These are phyloP conservation scores for Adoxophyes honmai DNA, from an alignment of 1,140 invertebrate species.

Conservation along the genomic window DNA sequence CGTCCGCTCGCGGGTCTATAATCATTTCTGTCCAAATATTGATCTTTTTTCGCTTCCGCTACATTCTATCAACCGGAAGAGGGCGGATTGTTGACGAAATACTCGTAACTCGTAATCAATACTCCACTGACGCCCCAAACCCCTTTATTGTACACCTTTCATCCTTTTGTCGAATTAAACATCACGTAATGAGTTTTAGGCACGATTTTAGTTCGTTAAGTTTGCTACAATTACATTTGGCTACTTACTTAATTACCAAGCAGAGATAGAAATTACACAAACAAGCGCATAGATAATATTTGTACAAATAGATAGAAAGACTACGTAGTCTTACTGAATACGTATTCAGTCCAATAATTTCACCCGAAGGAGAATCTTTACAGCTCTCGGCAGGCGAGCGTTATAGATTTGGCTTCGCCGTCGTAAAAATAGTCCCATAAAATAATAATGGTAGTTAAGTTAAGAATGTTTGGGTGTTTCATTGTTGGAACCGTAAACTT, in stretches of 20 bases:
- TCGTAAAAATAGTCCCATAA: slow-evolving; percentile 14
- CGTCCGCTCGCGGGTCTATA: slow-evolving; percentile 55
- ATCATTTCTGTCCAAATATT: slow-evolving; percentile 74
- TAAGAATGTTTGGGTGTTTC: slow-evolving; percentile 10
- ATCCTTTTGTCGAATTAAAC: slow-evolving; percentile 16
- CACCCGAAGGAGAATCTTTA: background rate
- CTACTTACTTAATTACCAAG: too few relatives aligned
- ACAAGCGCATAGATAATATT: too few relatives aligned
- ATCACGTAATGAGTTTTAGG: background rate
- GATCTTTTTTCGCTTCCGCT: slow-evolving; percentile 66
- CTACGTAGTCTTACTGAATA: too few relatives aligned
- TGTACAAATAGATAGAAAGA: too few relatives aligned
- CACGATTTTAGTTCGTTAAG: too few relatives aligned
- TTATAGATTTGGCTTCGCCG: slow-evolving; percentile 13
- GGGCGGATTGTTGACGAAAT: slow-evolving; percentile 49
- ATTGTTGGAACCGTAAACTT: slow-evolving; percentile 13
- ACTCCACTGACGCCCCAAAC: slow-evolving; percentile 29
- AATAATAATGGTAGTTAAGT: slow-evolving; percentile 15
- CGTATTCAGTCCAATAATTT: too few relatives aligned
- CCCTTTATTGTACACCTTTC: slow-evolving; percentile 40
- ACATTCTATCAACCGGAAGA: slow-evolving; percentile 44
- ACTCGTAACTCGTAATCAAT: slow-evolving; percentile 60
- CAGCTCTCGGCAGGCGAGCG: background rate
- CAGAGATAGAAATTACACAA: too few relatives aligned
- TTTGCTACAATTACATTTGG: too few relatives aligned